phyloP scores from a whole-genome alignment of 2,797 vertebrate species.

The Acanthornis magna region DNA sequence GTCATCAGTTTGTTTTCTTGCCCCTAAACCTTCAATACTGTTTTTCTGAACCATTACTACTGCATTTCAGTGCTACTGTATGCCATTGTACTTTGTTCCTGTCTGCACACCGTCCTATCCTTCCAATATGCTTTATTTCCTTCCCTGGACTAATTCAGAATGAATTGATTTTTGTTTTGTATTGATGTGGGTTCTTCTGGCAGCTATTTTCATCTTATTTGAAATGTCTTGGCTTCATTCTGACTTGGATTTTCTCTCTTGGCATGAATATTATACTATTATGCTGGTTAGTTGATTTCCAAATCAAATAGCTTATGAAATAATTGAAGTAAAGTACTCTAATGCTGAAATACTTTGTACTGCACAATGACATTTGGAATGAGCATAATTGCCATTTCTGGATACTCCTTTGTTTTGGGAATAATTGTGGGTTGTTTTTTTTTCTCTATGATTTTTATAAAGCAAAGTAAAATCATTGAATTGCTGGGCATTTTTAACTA shows the following conservation, averaged over 20 bases:
- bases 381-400: constrained; percentile 20
- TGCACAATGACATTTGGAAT: constrained; percentile 30
- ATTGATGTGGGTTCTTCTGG: constrained; percentile 54
- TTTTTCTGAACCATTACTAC: not conserved
- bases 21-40: not conserved
- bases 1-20: not conserved
- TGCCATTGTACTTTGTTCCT: not conserved
- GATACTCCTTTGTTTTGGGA: constrained; percentile 25
- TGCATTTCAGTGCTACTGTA: not conserved
- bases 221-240: constrained; percentile 53
- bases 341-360: constrained; percentile 38
- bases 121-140: not conserved
- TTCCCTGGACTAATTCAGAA: constrained; percentile 45
- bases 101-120: not conserved
- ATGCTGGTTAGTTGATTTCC: constrained; percentile 46
- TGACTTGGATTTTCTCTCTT: constrained; percentile 62
- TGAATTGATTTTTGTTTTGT: constrained; percentile 32
- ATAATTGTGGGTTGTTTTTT: constrained; percentile 7
- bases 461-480: constrained; percentile 1
- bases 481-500: not conserved
- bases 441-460: not conserved
- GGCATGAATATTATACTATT: constrained; percentile 27
- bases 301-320: constrained; percentile 68
- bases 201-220: constrained; percentile 36
- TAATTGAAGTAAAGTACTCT: constrained; percentile 44